Evolutionary conservation across 2,113 vertebrate species (phyloP), one percentile per base, ranked within the genome.

Genomic region (Sisor rabdophorus): DNA sequence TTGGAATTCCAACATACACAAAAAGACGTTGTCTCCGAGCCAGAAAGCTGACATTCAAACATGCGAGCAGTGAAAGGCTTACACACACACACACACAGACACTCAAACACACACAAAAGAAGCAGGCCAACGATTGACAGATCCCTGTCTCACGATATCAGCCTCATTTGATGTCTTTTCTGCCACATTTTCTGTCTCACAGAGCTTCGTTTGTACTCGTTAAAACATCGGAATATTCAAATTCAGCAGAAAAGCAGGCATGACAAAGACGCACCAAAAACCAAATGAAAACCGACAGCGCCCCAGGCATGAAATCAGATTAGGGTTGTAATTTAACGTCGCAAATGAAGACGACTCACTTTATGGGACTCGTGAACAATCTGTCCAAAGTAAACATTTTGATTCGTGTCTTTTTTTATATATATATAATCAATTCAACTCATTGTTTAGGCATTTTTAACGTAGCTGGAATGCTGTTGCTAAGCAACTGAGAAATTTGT

Each of bases 61-160:
- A 85, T 86, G 83, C 40, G 64, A 87, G 85, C 81, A 83, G 65
- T 70, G 76, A 80, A 83, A 81, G 78, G 81, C 86, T 64, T 75
- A 30, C 79, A 80, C 80, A 48, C 82, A 56, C 64, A 65, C 36
- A 72, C 72, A 58, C 82, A 55, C 36, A 44, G 15, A 53, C 36
- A 63, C 63, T 59, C 17, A 64, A 3, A n/a, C n/a, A n/a, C n/a
- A 59, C 47, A 28, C 20, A 40, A 44, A 19, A 44, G 71, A 70
- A 65, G 13, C 15, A 61, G 24, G 36, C 26, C 22, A 47, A 20
- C 1, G 54, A 72, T 36, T 73, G 68, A 47, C 63, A 20, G 67
- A 68, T 82, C 30, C 3, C 48, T 61, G n/a, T 74, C 60, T 59
- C 53, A 19, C 16, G 24, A 22, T 48, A 56, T 58, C 73, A 76